Evolutionary conservation across 2,888 invertebrate species (phyloP).

Genomic region (Papilio gigon): DNA sequence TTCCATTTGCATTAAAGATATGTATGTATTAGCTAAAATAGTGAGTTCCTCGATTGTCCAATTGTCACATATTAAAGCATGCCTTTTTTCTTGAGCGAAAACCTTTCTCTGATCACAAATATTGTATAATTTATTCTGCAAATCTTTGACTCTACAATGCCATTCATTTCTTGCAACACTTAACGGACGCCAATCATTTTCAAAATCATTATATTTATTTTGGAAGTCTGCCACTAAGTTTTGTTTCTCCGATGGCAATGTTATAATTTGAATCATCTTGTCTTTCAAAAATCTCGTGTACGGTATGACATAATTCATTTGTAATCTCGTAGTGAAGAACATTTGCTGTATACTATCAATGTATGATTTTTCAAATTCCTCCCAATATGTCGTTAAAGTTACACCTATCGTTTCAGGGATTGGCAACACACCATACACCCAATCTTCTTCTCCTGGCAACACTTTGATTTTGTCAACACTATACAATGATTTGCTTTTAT

Average conservation of each 20-base stretch:
- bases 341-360: conserved; percentile 80
- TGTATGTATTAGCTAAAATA: conserved; percentile 80
- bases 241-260: conserved; percentile 83
- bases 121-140: conserved; percentile 77
- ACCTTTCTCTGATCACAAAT: conserved; percentile 82
- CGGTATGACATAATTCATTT: conserved; percentile 80
- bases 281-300: conserved; percentile 80
- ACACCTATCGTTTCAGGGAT: conserved; percentile 63
- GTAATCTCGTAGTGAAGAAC: conserved; percentile 81
- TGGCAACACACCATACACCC: conserved; percentile 74
- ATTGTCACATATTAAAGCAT: conserved; percentile 77
- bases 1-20: conserved; percentile 84
- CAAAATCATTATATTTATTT: conserved; percentile 82
- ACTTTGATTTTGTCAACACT: conserved; percentile 57
- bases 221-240: conserved; percentile 82
- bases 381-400: conserved; percentile 78
- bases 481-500: conserved; percentile 47
- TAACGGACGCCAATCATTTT: conserved; percentile 81
- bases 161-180: conserved; percentile 84
- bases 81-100: conserved; percentile 79
- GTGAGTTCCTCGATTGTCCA: conserved; percentile 83
- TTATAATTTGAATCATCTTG: conserved; percentile 80
- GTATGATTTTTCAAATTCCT: conserved; percentile 76
- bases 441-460: conserved; percentile 73
- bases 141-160: conserved; percentile 80